These are phyloP conservation scores for Archips crataeganus DNA, from an alignment of 2,888 invertebrate genomes.

Conservation along the genomic window DNA sequence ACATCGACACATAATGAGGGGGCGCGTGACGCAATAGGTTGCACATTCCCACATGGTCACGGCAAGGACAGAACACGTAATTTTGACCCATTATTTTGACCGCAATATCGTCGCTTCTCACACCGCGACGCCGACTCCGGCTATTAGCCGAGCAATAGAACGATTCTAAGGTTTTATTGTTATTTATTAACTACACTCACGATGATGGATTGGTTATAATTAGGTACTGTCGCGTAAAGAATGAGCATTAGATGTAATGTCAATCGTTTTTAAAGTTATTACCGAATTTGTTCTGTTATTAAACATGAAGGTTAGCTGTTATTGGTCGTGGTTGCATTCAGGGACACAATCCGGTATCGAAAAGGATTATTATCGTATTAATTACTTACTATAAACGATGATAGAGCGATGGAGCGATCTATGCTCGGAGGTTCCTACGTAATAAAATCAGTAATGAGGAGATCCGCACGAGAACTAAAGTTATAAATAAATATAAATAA, in stretches of 20 bases:
- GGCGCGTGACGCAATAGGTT: constrained; percentile 76
- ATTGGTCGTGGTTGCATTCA: background rate
- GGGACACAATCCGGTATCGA: background rate
- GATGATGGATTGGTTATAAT: constrained; percentile 38
- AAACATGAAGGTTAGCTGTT: background rate
- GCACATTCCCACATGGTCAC: constrained; percentile 75
- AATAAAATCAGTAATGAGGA: too few species aligned
- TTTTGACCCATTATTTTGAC: constrained; percentile 81
- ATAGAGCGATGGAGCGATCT: too few species aligned
- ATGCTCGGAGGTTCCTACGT: too few species aligned
- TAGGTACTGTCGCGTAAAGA: constrained; percentile 29
- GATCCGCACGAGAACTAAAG: too few species aligned
- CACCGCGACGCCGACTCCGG: constrained; percentile 52
- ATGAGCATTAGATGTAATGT: constrained; percentile 10
- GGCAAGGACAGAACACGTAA: constrained; percentile 79
- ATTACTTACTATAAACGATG: too few species aligned
- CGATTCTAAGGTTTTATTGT: constrained; percentile 32
- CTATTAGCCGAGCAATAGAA: constrained; percentile 26
- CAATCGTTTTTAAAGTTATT: background rate
- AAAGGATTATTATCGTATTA: too few species aligned
- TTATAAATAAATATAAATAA: too few species aligned
- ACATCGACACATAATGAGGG: constrained; percentile 77
- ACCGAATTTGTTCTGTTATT: background rate
- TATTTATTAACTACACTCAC: constrained; percentile 34
- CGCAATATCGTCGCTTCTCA: constrained; percentile 70